Conservation (phyloP, 2,888 invertebrate species). For the Sipha maydis region DNA sequence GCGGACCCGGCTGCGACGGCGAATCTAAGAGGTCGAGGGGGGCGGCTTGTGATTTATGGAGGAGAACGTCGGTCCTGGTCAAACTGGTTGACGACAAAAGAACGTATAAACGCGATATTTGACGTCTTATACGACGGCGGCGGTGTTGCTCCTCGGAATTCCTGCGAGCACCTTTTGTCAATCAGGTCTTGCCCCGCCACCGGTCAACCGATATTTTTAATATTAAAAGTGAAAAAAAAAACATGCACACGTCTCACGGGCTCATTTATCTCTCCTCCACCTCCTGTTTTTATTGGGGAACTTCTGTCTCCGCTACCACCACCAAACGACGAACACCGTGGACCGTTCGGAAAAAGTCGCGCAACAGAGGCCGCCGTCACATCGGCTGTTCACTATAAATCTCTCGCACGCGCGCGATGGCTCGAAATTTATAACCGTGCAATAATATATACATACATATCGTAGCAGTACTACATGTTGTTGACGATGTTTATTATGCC, state of each 20-base stretch:
- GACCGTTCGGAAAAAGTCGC: neutral
- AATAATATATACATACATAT: neutral
- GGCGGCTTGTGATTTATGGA: slow-evolving; percentile 49
- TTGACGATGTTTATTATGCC: slow-evolving; percentile 31
- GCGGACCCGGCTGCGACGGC: neutral
- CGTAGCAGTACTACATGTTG: neutral
- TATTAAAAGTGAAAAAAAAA: slow-evolving; percentile 20
- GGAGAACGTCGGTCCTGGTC: slow-evolving; percentile 24
- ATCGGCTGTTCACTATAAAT: slow-evolving; percentile 3
- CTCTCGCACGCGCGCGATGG: slow-evolving; percentile 3
- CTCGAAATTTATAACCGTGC: slow-evolving; percentile 7
- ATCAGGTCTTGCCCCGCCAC: slow-evolving; percentile 8
- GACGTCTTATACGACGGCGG: slow-evolving; percentile 28
- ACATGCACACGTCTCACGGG: neutral
- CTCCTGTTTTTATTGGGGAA: neutral
- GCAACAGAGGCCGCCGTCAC: neutral
- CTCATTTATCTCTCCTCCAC: neutral
- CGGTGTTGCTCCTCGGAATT: slow-evolving; percentile 30
- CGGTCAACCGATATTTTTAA: slow-evolving; percentile 11
- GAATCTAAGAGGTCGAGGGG: neutral
- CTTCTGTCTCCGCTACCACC: neutral
- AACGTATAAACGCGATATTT: slow-evolving; percentile 31
- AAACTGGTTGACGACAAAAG: slow-evolving; percentile 61
- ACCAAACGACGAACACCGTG: neutral
- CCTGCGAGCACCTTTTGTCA: slow-evolving; percentile 51